phyloP scores from a whole-genome alignment of 2,113 vertebrate genomes.

The Otolemur garnettii region DNA sequence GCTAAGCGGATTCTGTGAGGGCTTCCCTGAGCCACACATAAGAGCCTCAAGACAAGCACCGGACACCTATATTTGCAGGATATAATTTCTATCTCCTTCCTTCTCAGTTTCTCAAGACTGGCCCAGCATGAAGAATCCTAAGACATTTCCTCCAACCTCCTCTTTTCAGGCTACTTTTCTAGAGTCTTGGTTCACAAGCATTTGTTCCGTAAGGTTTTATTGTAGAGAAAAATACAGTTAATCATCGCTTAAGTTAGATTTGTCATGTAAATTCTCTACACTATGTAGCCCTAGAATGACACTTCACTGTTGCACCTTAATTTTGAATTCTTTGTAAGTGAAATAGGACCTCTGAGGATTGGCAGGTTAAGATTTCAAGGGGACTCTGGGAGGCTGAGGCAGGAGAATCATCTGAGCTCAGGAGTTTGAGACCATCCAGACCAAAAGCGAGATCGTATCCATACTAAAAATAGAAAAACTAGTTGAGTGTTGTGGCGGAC shows the following conservation, averaged over 20 bases:
- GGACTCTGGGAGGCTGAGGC: not conserved
- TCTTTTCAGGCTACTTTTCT: not conserved
- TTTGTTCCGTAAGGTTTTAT: not conserved
- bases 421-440: too few relatives aligned
- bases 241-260: not conserved
- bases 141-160: not conserved
- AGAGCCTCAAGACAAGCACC: not conserved
- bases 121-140: not conserved
- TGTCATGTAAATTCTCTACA: not conserved
- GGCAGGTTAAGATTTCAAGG: slow-evolving; percentile 23
- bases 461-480: too few relatives aligned
- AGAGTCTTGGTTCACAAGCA: not conserved
- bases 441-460: too few relatives aligned
- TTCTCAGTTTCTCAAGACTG: not conserved
- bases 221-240: not conserved
- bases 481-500: too few relatives aligned
- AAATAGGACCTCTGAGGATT: not conserved
- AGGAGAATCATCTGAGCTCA: too few relatives aligned
- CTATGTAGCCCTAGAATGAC: not conserved
- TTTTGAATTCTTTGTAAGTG: not conserved
- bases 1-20: not conserved
- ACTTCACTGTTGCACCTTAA: not conserved
- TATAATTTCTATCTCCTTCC: not conserved
- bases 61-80: not conserved
- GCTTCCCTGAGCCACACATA: not conserved